A percentile compares a stretch with the other conserved stretches of the same genome.
These are phyloP conservation scores for Cottoperca gobio DNA, from an alignment of 2,797 vertebrate species.

Conservation along the genomic window DNA sequence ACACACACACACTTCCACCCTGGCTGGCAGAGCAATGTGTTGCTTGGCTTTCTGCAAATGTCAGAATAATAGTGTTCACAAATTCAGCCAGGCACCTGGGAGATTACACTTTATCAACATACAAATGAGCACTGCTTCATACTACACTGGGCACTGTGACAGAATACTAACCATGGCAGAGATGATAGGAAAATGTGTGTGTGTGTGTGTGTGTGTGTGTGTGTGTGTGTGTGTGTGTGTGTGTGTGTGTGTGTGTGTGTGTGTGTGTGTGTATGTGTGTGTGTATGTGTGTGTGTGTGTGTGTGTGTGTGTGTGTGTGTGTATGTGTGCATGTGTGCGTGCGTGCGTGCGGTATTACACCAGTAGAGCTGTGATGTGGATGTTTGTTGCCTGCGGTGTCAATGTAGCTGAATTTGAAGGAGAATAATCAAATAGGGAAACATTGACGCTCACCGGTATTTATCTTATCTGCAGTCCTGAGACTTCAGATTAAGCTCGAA, in stretches of 20 bases:
- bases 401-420: conserved; percentile 31
- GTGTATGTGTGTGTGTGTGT: conserved; percentile 10
- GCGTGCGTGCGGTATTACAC: conserved; percentile 4
- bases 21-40: conserved; percentile 51
- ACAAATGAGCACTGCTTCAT: conserved; percentile 70
- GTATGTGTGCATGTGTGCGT: conserved; percentile 15
- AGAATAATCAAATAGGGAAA: conserved; percentile 51
- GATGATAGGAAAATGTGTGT: conserved; percentile 43
- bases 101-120: conserved; percentile 79
- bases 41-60: conserved; percentile 78
- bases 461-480: conserved; percentile 34
- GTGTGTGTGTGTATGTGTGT: not conserved
- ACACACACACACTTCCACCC: conserved; percentile 10
- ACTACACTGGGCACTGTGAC: conserved; percentile 47
- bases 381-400: conserved; percentile 40
- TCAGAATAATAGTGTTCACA: conserved; percentile 68
- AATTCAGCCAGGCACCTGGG: conserved; percentile 65
- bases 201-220: conserved; percentile 19
- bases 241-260: conserved; percentile 1
- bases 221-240: conserved; percentile 11
- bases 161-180: conserved; percentile 60
- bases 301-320: not conserved
- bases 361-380: conserved; percentile 24
- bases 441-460: conserved; percentile 1
- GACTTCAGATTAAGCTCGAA: conserved; percentile 14